Evolutionary conservation across 2,113 vertebrate genomes (phyloP), one percentile per base, ranked within the genome.

Genomic region (Apteryx owenii): DNA sequence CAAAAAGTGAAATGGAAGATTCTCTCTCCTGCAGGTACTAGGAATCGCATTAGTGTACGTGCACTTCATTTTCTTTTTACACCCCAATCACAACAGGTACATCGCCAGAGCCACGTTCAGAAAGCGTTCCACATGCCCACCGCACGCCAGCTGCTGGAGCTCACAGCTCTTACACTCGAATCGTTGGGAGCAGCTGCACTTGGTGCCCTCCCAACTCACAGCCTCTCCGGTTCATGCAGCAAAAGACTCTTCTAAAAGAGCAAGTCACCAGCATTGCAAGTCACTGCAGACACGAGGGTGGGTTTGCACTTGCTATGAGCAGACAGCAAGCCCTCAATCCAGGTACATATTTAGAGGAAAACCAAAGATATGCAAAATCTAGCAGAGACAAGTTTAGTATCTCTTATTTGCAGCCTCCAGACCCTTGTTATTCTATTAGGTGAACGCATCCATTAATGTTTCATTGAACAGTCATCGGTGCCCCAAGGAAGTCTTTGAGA

Each of bases 401-500:
- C 76, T 64, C 42, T 64, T 28, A 9, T 48, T 84, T 86, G 78
- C 61, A 58, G 87, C 20, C 65, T 73, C 76, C 70, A 70, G 76
- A 80, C 80, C 58, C 84, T 66, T 94, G 58, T 86, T 93, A 75
- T 65, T 91, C 68, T 61, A 83, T 56, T 76, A 94, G 50, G 73
- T 94, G 93, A 95, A 91, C 17, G 91, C 84, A 96, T 82, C 68
- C 90, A 94, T 95, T 97, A 96, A 96, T 84, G 81, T 91, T 90
- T 60, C 87, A 85, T 23, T 70, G 88, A 97, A 94, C 88, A 97
- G 81, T 36, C 95, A 94, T 29, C 95, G 92, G 58, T 69, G 89
- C 94, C 95, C 93, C 62, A 85, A 90, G 96, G 89, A 98, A 97
- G 96, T 97, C 88, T 96, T 92, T 51, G 25, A 25, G 78, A 92